Evolutionary conservation across 2,797 vertebrate genomes (phyloP), one percentile per base, ranked within the genome.

Genomic region (Pristis pectinata): DNA sequence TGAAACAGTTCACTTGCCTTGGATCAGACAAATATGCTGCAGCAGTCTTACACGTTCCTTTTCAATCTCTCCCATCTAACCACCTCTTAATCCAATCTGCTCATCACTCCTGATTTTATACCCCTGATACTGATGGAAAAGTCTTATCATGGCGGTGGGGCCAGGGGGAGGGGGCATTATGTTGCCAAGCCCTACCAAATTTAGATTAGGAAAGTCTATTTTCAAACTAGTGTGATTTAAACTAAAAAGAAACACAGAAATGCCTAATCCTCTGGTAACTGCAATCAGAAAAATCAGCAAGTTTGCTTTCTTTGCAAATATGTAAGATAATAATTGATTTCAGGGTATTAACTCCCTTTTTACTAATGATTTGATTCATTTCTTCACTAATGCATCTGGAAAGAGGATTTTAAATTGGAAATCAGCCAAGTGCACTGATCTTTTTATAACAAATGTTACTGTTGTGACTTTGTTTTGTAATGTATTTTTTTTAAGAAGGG

Each of bases 381-480:
- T 30, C 27, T 53, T 87, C 53, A 59, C 30, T 59, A 0, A 1
- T 87, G 30, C 83, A 87, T n/a, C 53, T 87, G 83, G 83, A 56
- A 59, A 59, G 83, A 59, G 11, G 34, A 53, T 85, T 85, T 83
- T 85, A 85, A 85, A 49, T 56, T 85, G 82, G 82, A 85, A 85
- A 56, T 27, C 53, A 27, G 82, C 82, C 24, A 56, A 85, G 49
- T 30, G 44, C 30, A 49, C 49, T 85, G 24, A 85, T 85, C 10
- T 56, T 85, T 83, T 41, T 56, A 94, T 53, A n/a, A 83, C 13
- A 27, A 64, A 82, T n/a, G 85, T 53, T 56, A 30, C 44, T 85
- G 82, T 49, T 85, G 9, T 85, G 82, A 30, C 44, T 85, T 41
- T 27, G 13, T 85, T 85, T 85, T 56, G 49, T 85, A 85, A 85